Base-by-base conservation (phyloP, 2,113 vertebrate genomes). In the Nycticryphes semicollaris region DNA sequence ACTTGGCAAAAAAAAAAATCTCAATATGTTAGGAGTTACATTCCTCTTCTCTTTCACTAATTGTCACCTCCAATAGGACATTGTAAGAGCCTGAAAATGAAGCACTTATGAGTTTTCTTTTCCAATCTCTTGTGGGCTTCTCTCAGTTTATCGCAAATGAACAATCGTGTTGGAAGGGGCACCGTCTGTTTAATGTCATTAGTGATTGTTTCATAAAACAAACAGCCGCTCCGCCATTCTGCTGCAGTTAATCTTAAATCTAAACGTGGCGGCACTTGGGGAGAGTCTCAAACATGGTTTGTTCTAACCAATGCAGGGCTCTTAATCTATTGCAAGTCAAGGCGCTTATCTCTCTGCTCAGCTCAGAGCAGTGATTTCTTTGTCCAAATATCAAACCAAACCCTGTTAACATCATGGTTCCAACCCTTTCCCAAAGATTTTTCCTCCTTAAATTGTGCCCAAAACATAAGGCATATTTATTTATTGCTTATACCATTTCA, bases 171-270 rank as follows among this genome's bases (percentile, higher is more conserved):
- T 98, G 97, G 98, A 98, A 98, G 98, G 98, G 98, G 96, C 98
- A 97, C 97, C 96, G 96, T 98, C 97, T 98, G 98, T 98, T 98
- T 98, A 98, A 98, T 98, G 98, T 98, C 98, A 98, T 98, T 98
- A 98, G 98, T 93, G 97, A 98, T 98, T 98, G 98, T 98, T 98
- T 97, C 98, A 97, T 98, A 98, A 98, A 98, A 97, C 98, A 98
- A 98, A 98, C 98, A 98, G 98, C 97, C 94, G 88, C 93, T 96
- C 96, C 72, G 41, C 97, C 96, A 91, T 96, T 97, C 86, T 93
- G 96, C 97, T 84, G 96, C 97, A 90, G 97, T 97, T 98, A 98
- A 98, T 98, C 98, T 98, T 96, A 97, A 97, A 98, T 98, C 98
- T 97, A 97, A 98, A 98, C 96, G 98, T 97, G 98, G 98, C 81